These are phyloP conservation scores for Tenrec ecaudatus DNA, from an alignment of 2,113 vertebrate genomes.

Conservation along the genomic window DNA sequence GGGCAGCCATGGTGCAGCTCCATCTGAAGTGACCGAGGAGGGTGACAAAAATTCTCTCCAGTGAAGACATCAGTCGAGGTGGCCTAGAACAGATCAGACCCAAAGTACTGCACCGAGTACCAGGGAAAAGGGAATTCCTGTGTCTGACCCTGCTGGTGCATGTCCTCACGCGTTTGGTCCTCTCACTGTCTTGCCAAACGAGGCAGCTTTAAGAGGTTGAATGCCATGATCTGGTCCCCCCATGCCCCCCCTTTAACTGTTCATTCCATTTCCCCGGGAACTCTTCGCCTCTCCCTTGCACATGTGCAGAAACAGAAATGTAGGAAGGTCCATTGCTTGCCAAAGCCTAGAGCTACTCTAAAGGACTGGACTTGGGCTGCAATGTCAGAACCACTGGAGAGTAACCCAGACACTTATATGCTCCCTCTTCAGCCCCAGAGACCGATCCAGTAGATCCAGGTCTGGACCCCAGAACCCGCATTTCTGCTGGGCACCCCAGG, in stretches of 20 bases:
- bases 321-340: no score
- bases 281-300: no score
- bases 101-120: background rate
- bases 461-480: background rate
- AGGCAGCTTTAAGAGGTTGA: no score
- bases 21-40: background rate
- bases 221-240: no score
- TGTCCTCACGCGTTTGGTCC: background rate
- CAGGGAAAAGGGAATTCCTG: background rate
- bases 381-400: no score
- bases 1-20: background rate
- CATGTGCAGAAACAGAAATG: no score
- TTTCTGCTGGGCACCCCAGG: background rate
- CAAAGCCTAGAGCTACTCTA: no score
- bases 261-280: no score
- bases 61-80: background rate
- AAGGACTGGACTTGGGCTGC: no score
- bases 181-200: background rate
- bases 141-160: background rate
- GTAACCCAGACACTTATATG: no score
- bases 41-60: background rate
- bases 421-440: no score
- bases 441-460: background rate
- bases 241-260: no score
- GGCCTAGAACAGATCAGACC: background rate